phyloP scores from a whole-genome alignment of 2,797 vertebrate species.

The Tarsius wallacei region DNA sequence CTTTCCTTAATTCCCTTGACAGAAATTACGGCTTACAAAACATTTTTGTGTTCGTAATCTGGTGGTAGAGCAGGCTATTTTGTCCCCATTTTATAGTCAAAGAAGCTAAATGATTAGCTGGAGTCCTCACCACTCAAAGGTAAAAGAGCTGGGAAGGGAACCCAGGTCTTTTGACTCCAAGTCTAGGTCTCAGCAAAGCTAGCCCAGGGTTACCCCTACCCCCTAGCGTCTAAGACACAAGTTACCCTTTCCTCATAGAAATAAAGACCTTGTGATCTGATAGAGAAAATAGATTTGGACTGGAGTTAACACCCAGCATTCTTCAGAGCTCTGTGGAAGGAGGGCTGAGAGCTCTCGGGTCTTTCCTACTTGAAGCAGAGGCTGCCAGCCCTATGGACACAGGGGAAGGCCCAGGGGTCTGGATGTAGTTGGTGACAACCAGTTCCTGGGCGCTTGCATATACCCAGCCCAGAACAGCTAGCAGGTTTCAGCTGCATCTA shows the following conservation, averaged over 20 bases:
- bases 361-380: not conserved
- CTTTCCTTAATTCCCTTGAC: not conserved
- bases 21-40: conserved; percentile 20
- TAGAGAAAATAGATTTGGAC: not conserved
- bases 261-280: not conserved
- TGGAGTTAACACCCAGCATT: not conserved
- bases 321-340: not conserved
- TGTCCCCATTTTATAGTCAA: not conserved
- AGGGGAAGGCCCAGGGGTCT: not conserved
- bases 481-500: not conserved
- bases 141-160: not conserved
- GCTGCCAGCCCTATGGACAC: not conserved
- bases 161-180: not conserved
- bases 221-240: not conserved
- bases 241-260: not conserved
- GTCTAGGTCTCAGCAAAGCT: not conserved
- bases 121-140: not conserved
- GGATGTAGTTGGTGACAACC: too few relatives aligned
- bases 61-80: not conserved
- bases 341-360: not conserved
- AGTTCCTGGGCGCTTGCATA: not conserved
- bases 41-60: not conserved
- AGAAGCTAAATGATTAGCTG: not conserved
- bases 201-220: not conserved
- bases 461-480: too few relatives aligned